phyloP scores from a whole-genome alignment of 1,140 invertebrate genomes.

The Aculops lycopersici region DNA sequence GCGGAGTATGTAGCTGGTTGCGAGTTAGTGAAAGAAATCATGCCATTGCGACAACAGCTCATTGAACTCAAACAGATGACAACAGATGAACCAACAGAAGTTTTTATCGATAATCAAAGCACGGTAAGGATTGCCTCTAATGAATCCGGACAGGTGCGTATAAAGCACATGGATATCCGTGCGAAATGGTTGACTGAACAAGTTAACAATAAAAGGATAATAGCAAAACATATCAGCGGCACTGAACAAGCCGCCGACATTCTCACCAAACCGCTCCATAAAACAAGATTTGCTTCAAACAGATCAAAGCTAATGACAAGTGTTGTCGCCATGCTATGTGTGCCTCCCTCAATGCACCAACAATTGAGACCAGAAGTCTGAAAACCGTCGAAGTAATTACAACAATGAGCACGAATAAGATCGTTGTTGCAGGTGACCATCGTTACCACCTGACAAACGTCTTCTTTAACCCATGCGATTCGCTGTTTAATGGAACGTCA shows the following conservation, averaged over 20 bases:
- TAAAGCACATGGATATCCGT: slow-evolving; percentile 16
- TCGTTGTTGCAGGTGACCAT: too few relatives aligned
- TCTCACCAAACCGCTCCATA: slow-evolving; percentile 1
- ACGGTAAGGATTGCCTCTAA: slow-evolving; percentile 12
- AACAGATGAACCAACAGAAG: neutral
- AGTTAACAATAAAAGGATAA: slow-evolving; percentile 2
- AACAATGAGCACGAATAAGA: too few relatives aligned
- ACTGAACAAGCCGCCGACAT: neutral
- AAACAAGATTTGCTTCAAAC: neutral
- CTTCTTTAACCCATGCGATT: too few relatives aligned
- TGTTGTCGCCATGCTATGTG: neutral
- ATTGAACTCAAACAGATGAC: neutral
- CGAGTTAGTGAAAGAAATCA: slow-evolving; percentile 13
- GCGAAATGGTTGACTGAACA: slow-evolving; percentile 13
- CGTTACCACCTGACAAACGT: too few relatives aligned
- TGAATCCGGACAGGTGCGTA: slow-evolving; percentile 13
- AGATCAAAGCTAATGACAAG: neutral
- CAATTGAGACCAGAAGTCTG: neutral
- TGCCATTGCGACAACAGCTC: slow-evolving; percentile 14
- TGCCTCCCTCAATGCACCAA: neutral
- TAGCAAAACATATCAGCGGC: neutral
- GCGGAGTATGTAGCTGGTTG: slow-evolving; percentile 17
- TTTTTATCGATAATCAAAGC: slow-evolving; percentile 14
- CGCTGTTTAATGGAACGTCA: too few relatives aligned
- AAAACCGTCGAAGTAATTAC: too few relatives aligned